A percentile compares a stretch with the other conserved stretches of the same genome.
Evolutionary conservation across 2,797 vertebrate species (phyloP).

Genomic region (Eospalax fontanierii): DNA sequence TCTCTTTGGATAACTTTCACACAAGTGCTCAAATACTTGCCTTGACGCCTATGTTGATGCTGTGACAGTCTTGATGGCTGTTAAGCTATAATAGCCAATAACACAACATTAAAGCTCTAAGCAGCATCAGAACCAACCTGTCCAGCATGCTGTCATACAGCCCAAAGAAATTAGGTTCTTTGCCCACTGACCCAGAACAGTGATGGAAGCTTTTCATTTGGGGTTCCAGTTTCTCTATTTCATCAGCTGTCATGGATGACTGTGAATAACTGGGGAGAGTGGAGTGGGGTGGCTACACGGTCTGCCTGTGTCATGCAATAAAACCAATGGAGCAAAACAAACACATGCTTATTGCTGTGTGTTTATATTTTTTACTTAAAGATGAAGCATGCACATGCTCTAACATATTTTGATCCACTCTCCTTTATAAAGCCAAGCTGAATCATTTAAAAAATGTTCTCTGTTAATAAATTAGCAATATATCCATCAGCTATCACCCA

Average conservation of each 20-base stretch:
- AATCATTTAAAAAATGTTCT: constrained; percentile 4
- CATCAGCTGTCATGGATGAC: neutral
- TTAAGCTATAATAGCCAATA: neutral
- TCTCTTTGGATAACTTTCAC: neutral
- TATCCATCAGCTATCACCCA: neutral
- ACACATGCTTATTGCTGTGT: neutral
- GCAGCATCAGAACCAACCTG: neutral
- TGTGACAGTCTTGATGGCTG: neutral
- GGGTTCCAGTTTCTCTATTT: neutral
- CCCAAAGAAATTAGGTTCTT: neutral
- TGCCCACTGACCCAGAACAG: neutral
- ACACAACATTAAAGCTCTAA: neutral
- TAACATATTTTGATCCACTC: constrained; percentile 6
- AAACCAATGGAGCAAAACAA: neutral
- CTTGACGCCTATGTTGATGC: neutral
- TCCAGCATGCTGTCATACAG: neutral
- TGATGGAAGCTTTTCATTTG: neutral
- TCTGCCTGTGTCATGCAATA: neutral
- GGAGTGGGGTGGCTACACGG: too few relatives aligned
- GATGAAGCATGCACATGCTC: neutral
- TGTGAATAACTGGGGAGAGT: neutral
- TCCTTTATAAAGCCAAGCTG: neutral
- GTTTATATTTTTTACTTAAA: neutral
- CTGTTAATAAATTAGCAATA: constrained; percentile 51
- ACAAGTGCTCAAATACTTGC: neutral